A percentile compares a stretch with the other conserved stretches of the same genome.
phyloP scores from a whole-genome alignment of 2,113 vertebrate species.

The Gambusia affinis region DNA sequence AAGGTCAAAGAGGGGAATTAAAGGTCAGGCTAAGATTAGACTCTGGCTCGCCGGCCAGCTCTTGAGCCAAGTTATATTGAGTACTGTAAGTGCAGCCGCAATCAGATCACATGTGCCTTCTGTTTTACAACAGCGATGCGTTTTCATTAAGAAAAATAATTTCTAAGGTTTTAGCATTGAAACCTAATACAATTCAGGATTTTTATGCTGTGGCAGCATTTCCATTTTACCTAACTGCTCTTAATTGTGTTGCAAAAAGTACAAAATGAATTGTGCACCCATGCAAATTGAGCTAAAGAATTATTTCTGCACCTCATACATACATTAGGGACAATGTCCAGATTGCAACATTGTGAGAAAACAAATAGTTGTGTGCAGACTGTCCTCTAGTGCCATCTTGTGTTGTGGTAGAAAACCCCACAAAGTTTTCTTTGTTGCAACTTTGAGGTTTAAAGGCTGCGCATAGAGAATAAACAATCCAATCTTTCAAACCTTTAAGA shows the following conservation, averaged over 20 bases:
- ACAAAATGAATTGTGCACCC: not conserved
- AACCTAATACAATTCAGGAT: not conserved
- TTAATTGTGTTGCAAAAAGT: not conserved
- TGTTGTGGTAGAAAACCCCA: conserved; percentile 10
- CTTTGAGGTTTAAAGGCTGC: not conserved
- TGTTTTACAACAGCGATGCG: not conserved
- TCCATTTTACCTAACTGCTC: not conserved
- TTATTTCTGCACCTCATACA: not conserved
- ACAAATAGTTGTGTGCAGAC: not conserved
- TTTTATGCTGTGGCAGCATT: not conserved
- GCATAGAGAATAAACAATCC: not conserved
- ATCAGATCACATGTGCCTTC: conserved; percentile 23
- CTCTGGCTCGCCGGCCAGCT: conserved; percentile 15
- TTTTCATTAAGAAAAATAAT: not conserved
- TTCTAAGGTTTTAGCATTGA: not conserved
- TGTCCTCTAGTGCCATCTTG: conserved; percentile 55
- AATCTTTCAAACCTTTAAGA: not conserved
- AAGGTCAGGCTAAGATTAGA: conserved; percentile 77
- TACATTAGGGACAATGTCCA: conserved; percentile 29
- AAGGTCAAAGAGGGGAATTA: conserved; percentile 73
- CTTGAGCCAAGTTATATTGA: conserved; percentile 21
- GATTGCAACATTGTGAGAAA: not conserved
- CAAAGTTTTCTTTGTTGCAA: not conserved
- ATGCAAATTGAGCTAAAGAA: not conserved
- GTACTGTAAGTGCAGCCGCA: conserved; percentile 45